Evolutionary conservation across 2,797 vertebrate species (phyloP).

Genomic region (Neosalanx taihuensis): DNA sequence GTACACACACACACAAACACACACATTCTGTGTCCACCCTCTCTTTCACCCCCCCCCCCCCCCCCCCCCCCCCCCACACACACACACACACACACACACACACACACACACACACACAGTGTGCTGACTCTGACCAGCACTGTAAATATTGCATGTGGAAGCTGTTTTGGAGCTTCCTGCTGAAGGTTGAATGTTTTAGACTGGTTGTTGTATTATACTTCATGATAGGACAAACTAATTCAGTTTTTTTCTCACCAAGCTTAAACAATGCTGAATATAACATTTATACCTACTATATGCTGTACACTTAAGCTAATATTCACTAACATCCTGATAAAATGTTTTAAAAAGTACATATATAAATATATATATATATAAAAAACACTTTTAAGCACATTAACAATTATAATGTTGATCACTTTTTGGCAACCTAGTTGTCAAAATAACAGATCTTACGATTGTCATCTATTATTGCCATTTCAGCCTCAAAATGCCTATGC

Average conservation of each 20-base stretch:
- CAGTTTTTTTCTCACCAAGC: constrained; percentile 45
- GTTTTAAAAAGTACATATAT: constrained; percentile 54
- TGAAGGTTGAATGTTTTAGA: constrained; percentile 61
- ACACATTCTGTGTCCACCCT: no score
- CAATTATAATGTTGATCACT: background rate
- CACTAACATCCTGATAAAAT: constrained; percentile 62
- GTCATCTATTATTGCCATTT: constrained; percentile 39
- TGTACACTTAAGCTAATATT: constrained; percentile 53
- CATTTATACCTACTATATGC: constrained; percentile 39
- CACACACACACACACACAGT: constrained; percentile 34
- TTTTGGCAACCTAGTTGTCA: background rate
- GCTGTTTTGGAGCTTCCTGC: constrained; percentile 49
- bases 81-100: constrained; percentile 20
- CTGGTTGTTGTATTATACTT: constrained; percentile 60
- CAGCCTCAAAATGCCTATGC: constrained; percentile 33
- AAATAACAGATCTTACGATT: constrained; percentile 28
- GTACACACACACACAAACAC: no score
- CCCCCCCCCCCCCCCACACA: no score
- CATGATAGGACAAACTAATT: constrained; percentile 47
- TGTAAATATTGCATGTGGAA: constrained; percentile 75
- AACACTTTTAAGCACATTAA: constrained; percentile 11
- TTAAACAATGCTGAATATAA: constrained; percentile 49
- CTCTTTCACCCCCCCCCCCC: no score
- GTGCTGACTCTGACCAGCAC: constrained; percentile 33
- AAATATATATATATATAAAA: constrained; percentile 16